Evolutionary conservation across 2,888 invertebrate genomes (phyloP).

Genomic region (Lithophane leautieri): DNA sequence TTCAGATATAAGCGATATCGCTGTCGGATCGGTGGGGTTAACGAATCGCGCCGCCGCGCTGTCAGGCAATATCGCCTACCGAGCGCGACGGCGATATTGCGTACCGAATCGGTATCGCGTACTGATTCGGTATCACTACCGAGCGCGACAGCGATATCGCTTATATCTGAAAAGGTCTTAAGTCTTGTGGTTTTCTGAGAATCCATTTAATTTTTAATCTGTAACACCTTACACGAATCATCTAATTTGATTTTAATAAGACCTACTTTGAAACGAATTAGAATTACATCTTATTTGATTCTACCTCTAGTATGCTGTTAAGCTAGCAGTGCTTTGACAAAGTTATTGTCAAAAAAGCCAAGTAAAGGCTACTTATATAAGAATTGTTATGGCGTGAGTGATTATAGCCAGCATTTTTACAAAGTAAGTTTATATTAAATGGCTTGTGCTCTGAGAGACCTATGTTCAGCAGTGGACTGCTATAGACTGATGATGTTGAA

Average conservation of each 20-base stretch:
- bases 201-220: neutral
- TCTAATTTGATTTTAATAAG: neutral
- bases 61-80: too few species aligned
- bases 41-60: too few species aligned
- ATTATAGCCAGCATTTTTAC: slow-evolving; percentile 6
- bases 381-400: neutral
- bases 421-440: neutral
- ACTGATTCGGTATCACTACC: too few species aligned
- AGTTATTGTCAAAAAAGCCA: neutral
- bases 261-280: neutral
- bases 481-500: neutral
- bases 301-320: neutral
- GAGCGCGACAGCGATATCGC: too few species aligned
- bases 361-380: neutral
- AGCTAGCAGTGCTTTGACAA: slow-evolving; percentile 14
- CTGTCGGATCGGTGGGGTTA: too few species aligned
- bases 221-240: neutral
- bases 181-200: neutral
- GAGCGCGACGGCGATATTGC: too few species aligned
- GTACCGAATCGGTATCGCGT: too few species aligned
- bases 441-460: neutral
- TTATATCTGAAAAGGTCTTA: too few species aligned
- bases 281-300: neutral
- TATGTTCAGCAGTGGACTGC: neutral
- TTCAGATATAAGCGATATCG: too few species aligned